Evolutionary conservation across 2,888 invertebrate species (phyloP), one percentile per base, ranked within the genome.

Genomic region (Orchesellides sinensis): DNA sequence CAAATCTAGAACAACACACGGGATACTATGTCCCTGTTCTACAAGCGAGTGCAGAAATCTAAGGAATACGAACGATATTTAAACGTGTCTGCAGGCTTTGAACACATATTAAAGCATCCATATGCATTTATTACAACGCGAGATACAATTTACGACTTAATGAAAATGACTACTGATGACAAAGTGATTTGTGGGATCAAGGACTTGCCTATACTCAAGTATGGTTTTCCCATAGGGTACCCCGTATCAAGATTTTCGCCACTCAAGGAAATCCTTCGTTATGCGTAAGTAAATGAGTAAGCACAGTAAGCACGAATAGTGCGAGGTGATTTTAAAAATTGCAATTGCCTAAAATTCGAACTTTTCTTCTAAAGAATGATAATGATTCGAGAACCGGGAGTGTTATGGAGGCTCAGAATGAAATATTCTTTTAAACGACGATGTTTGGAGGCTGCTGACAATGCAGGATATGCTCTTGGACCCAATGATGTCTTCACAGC

Each of bases 401-500:
- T 87, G 12, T 25, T 85, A 2, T 84, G 80, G 72, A 40, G 84
- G 17, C 63, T 87, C 5, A 40, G 83, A 56, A 49, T 21, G 17
- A 70, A 82, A 12, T 84, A 79, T 45, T 29, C 82, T 1, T 85
- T 84, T 54, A 80, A 63, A n/a, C 35, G 86, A 17, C 75, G 87
- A 0, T 87, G 87, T 63, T 27, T 83, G 49, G 83, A 86, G 32
- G 61, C 74, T 8, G 45, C 78, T 0, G 84, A 85, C 21, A 87
- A 74, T 70, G 17, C 75, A 0, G 86, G 86, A 8, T 32, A 78
- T 21, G 84, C 83, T 5, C 70, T 87, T 0, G 85, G 85, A 10
- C 49, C 72, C 3, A 83, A 83, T n/a, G 87, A 87, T 61, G 86
- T 87, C 5, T 87, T 87, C 45, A 86, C 87, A 5, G 87, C 87